These are phyloP conservation scores for Agriopis leucophaearia DNA, from an alignment of 2,888 invertebrate species.

Conservation along the genomic window DNA sequence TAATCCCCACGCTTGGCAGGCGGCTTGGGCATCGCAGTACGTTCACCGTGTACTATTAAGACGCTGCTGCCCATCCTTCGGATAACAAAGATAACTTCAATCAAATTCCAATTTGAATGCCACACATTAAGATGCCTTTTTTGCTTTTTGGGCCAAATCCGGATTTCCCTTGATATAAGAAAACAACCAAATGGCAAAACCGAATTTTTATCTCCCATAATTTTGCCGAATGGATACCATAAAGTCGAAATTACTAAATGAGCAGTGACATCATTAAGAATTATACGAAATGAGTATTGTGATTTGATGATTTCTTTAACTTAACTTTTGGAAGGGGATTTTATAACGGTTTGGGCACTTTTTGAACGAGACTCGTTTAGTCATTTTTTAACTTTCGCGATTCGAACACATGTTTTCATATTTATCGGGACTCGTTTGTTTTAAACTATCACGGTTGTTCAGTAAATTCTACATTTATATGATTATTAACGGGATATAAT, in stretches of 20 bases:
- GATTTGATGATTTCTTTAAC: not conserved
- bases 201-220: not conserved
- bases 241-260: not conserved
- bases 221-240: not conserved
- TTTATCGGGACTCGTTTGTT: too few species aligned
- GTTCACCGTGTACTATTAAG: too few species aligned
- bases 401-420: too few species aligned
- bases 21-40: too few species aligned
- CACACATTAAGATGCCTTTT: not conserved
- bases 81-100: not conserved
- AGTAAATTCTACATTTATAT: too few species aligned
- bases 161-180: constrained; percentile 1
- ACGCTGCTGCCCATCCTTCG: too few species aligned
- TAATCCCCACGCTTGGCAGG: too few species aligned
- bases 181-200: constrained; percentile 5
- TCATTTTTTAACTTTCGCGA: too few species aligned
- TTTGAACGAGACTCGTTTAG: too few species aligned
- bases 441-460: too few species aligned
- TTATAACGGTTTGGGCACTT: constrained; percentile 1
- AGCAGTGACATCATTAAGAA: not conserved
- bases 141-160: not conserved
- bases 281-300: not conserved
- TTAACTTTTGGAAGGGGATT: not conserved
- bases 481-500: too few species aligned
- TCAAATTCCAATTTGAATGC: not conserved